phyloP scores from a whole-genome alignment of 2,113 vertebrate genomes.

The Ammodytes dubius region DNA sequence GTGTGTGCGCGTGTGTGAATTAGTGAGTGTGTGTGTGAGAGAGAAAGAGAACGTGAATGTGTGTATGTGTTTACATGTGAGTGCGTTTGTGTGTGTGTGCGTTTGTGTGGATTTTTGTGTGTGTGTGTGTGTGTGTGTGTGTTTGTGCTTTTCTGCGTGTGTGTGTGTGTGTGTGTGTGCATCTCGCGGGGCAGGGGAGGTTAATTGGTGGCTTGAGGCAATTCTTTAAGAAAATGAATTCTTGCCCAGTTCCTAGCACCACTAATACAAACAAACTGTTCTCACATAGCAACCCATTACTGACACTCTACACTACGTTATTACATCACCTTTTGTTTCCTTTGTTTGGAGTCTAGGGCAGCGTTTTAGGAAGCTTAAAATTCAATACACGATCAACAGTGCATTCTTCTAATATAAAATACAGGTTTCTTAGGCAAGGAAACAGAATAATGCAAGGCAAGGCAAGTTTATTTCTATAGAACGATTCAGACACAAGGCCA shows the following conservation, averaged over 20 bases:
- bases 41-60: background rate
- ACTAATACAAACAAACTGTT: conserved; percentile 25
- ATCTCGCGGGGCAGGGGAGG: conserved; percentile 19
- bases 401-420: background rate
- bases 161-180: no score
- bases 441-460: background rate
- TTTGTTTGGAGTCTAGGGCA: background rate
- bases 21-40: no score
- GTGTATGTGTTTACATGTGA: background rate
- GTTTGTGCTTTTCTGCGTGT: no score
- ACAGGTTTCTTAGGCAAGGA: background rate
- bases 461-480: no score
- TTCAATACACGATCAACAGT: background rate
- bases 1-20: conserved; percentile 5
- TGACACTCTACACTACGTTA: conserved; percentile 7
- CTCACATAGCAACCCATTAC: conserved; percentile 59
- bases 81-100: conserved; percentile 17
- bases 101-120: no score
- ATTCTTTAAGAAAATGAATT: conserved; percentile 53
- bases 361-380: conserved; percentile 2
- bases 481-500: no score
- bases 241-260: conserved; percentile 17
- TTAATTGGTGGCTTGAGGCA: conserved; percentile 67
- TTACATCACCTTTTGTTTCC: background rate
- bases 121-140: no score